phyloP scores from a whole-genome alignment of 2,797 vertebrate species.

The Buceros bicornis region DNA sequence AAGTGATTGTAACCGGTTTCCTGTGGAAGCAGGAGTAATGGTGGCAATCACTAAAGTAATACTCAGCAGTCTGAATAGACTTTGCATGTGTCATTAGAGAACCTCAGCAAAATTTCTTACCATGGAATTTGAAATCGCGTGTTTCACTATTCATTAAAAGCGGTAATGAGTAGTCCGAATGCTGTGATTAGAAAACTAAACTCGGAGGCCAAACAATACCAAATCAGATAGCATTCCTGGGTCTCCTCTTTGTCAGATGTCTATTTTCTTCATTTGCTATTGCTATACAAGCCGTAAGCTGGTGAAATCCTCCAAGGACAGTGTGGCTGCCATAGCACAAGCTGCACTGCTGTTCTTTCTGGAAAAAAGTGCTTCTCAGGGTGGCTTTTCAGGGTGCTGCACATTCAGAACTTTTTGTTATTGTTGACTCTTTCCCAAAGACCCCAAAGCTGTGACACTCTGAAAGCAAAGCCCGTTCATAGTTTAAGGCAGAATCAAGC shows the following conservation, averaged over 20 bases:
- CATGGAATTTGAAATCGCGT: constrained; percentile 14
- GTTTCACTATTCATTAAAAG: constrained; percentile 14
- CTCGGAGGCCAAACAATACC: not conserved
- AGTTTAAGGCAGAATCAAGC: not conserved
- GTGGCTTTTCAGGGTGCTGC: not conserved
- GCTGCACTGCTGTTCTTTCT: not conserved
- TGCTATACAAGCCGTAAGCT: not conserved
- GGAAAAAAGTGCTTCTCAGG: not conserved
- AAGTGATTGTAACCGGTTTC: not conserved
- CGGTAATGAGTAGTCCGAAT: not conserved
- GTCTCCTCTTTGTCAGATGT: not conserved
- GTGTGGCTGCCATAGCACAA: not conserved
- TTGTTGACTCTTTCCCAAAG: not conserved
- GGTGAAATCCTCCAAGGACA: not conserved
- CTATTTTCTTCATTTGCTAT: not conserved
- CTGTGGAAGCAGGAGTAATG: not conserved
- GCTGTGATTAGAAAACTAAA: not conserved
- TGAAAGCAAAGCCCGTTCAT: not conserved
- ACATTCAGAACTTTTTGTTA: not conserved
- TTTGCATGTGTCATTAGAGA: not conserved
- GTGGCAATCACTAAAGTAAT: not conserved
- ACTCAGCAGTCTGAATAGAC: not conserved
- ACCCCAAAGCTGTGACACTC: not conserved
- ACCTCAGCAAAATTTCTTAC: not conserved
- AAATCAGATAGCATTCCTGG: not conserved